Percentiles rank a stretch among this genome's conserved stretches.
Evolutionary conservation across 92 coral and sea anemone species (phyloP).

Genomic region (Epizoanthus fatuus): DNA sequence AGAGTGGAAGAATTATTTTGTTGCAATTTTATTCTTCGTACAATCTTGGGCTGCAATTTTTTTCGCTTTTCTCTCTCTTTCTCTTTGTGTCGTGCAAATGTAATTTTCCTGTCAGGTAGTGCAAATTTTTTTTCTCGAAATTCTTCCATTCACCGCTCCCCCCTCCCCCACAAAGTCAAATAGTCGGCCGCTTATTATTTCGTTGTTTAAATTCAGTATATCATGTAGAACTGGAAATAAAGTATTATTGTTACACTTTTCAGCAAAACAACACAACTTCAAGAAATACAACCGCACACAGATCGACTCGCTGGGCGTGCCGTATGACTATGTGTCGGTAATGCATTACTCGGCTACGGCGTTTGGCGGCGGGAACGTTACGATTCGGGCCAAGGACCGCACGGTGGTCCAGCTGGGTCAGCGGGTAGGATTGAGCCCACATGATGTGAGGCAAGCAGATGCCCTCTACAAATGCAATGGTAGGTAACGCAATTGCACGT

Average conservation of each 20-base stretch:
- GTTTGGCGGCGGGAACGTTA: constrained; percentile 66
- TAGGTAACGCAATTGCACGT: not conserved
- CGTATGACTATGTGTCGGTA: constrained; percentile 85
- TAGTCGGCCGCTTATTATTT: too few relatives aligned
- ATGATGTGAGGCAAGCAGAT: constrained; percentile 78
- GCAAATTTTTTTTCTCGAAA: too few relatives aligned
- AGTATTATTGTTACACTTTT: not conserved
- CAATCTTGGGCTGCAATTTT: too few relatives aligned
- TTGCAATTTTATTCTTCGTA: too few relatives aligned
- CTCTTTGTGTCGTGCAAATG: too few relatives aligned
- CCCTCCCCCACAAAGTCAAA: too few relatives aligned
- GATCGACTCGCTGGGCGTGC: constrained; percentile 85
- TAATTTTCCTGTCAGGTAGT: too few relatives aligned
- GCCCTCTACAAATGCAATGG: constrained; percentile 77
- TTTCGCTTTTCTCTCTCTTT: too few relatives aligned
- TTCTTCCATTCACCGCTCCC: too few relatives aligned
- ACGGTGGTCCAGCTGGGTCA: constrained; percentile 81
- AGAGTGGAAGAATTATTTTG: too few relatives aligned
- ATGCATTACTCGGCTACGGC: constrained; percentile 95
- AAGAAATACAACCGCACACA: constrained; percentile 83
- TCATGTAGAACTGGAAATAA: not conserved
- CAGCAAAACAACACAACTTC: constrained; percentile 88
- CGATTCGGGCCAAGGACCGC: constrained; percentile 61
- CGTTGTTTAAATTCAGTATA: not conserved
- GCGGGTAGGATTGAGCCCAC: constrained; percentile 77